Percentiles rank a stretch among this genome's conserved stretches.
phyloP scores from a whole-genome alignment of 2,888 invertebrate genomes.

The Eurytoma californica region DNA sequence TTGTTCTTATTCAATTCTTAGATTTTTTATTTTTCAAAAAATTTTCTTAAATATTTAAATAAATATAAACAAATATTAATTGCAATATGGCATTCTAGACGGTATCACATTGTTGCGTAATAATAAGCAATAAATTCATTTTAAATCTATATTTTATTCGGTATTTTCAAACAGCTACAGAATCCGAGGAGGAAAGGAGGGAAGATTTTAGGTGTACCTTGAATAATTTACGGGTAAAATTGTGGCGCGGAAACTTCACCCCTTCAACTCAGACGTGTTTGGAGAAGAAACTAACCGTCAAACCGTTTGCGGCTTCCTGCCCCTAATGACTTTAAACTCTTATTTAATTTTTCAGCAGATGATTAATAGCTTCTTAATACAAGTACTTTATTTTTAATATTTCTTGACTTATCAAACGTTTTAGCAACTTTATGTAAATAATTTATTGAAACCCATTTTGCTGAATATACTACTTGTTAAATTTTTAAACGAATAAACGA shows the following conservation, averaged over 20 bases:
- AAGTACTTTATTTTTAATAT: neutral
- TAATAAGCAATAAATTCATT: neutral
- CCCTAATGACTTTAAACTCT: conserved; percentile 36
- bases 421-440: too few relatives aligned
- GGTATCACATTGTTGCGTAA: too few relatives aligned
- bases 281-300: conserved; percentile 32
- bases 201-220: conserved; percentile 62
- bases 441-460: too few relatives aligned
- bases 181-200: neutral
- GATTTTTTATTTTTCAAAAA: neutral
- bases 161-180: conserved; percentile 55
- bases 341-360: conserved; percentile 25
- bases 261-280: conserved; percentile 26
- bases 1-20: too few relatives aligned
- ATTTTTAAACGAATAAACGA: too few relatives aligned
- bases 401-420: too few relatives aligned
- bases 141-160: neutral
- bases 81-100: too few relatives aligned
- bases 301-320: conserved; percentile 40
- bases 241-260: conserved; percentile 61
- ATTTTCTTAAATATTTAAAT: neutral
- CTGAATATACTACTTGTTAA: too few relatives aligned
- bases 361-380: neutral
- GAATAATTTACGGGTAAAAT: conserved; percentile 68
- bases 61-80: too few relatives aligned